phyloP scores from a whole-genome alignment of 2,113 vertebrate genomes.

The Nyctereutes procyonoides region DNA sequence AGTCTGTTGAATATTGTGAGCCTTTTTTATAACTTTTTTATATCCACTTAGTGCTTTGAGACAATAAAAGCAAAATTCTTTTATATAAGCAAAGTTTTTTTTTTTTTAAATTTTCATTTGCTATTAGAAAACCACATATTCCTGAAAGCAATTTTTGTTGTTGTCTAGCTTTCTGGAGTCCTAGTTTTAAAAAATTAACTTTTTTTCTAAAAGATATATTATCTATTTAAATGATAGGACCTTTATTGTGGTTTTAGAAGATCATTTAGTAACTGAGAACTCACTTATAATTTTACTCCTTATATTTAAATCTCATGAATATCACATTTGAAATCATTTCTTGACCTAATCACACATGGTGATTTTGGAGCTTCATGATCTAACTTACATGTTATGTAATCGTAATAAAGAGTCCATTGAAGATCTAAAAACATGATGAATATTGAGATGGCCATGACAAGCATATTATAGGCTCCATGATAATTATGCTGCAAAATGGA shows the following conservation, averaged over 20 bases:
- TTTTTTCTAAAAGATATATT: neutral
- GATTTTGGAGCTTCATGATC: neutral
- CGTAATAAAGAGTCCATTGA: neutral
- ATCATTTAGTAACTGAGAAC: neutral
- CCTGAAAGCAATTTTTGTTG: neutral
- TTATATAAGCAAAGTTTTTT: neutral
- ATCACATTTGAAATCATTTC: neutral
- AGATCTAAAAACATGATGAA: neutral
- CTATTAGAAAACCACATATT: constrained; percentile 13
- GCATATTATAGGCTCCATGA: neutral
- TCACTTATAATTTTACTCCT: neutral
- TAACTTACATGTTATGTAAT: neutral
- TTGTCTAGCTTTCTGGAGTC: neutral
- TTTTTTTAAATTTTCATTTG: neutral
- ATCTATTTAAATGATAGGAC: neutral
- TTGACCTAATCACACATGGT: neutral
- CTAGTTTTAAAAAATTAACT: neutral
- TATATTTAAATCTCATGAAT: neutral
- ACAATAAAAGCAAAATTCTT: constrained; percentile 20
- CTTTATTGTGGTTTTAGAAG: neutral
- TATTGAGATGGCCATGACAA: neutral
- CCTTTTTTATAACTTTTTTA: neutral
- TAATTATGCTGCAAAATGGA: neutral
- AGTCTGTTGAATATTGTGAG: neutral
- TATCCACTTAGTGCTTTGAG: constrained; percentile 24